Percentiles rank a stretch among this genome's conserved stretches.
phyloP scores from a whole-genome alignment of 1,140 invertebrate genomes.

The Parasteatoda tepidariorum region DNA sequence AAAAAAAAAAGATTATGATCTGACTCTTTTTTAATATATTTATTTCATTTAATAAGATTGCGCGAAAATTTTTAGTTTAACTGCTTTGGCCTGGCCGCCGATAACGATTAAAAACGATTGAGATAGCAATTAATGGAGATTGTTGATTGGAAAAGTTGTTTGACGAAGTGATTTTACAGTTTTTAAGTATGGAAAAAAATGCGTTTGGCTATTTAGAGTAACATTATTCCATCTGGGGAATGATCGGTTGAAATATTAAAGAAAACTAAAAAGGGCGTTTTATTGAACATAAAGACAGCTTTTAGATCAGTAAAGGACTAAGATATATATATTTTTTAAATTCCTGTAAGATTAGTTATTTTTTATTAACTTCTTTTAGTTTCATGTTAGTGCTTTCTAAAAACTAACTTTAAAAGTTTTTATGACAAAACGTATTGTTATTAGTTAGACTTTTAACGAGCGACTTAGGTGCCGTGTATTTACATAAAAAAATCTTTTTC shows the following conservation, averaged over 20 bases:
- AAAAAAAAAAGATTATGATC: slow-evolving; percentile 30
- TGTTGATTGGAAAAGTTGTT: slow-evolving; percentile 59
- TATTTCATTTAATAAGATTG: slow-evolving; percentile 61
- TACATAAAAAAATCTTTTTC: no score
- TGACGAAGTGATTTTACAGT: slow-evolving; percentile 10
- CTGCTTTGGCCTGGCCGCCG: slow-evolving; percentile 57
- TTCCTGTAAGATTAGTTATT: no score
- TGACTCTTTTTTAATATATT: slow-evolving; percentile 33
- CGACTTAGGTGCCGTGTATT: no score
- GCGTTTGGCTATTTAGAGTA: background rate
- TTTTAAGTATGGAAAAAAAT: slow-evolving; percentile 33
- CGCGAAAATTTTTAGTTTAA: slow-evolving; percentile 60
- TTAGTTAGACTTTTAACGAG: no score
- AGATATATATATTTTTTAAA: no score
- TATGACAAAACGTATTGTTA: no score
- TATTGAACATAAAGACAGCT: background rate
- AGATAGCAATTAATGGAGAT: slow-evolving; percentile 52
- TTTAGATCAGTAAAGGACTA: background rate
- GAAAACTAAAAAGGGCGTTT: background rate
- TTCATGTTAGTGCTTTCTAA: no score
- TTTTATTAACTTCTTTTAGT: no score
- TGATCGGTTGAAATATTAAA: background rate
- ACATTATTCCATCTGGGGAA: slow-evolving; percentile 1
- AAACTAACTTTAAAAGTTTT: no score
- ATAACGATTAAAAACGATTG: slow-evolving; percentile 60